Evolutionary conservation across 92 coral and sea anemone genomes (phyloP), one percentile per base, ranked within the genome.

Genomic region (Epizoanthus stellaris): DNA sequence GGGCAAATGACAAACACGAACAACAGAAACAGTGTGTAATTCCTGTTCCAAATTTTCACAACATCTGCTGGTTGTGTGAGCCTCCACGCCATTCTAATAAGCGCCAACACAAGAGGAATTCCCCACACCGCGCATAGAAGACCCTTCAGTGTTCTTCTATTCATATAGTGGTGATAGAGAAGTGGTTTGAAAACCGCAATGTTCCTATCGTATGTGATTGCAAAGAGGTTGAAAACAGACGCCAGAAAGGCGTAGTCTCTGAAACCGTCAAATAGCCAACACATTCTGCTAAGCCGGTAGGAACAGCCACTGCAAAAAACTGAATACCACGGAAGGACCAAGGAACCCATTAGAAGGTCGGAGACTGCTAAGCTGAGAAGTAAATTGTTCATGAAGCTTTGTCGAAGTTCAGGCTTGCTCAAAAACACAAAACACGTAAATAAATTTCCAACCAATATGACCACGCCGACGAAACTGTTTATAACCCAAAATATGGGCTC

Each of bases 331-430:
- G 95, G 97, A 7, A 90, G 89, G 1, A 91, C 91, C 17, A 85
- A 12, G 4, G 79, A 21, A 1, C 82, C 94, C 93, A 93, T 89
- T 3, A 87, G 62, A 36, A 93, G 54, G 34, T 93, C 97, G 11
- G 91, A 85, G 9, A 91, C 58, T 0, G 94, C 93, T 25, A 93
- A 81, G 40, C 94, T 93, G 0, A 92, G 88, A 7, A 93, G 89
- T 19, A 93, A 77, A 4, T 34, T 75, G 84, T 93, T 91, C 94
- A 93, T 89, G 64, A 53, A 54, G 15, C 70, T 88, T 15, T 80
- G 89, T 19, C 92, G 86, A 14, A 94, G 89, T 13, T 61, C 76
- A 57, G 70, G 72, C 40, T 86, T 77, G 43, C 63, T 73, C 16
- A 90, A 69, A 36, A 90, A 86, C 20, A 89, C 92, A 13, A 85